Conservation (phyloP, 2,797 vertebrate genomes). For the Crossoptilon crossoptilon region DNA sequence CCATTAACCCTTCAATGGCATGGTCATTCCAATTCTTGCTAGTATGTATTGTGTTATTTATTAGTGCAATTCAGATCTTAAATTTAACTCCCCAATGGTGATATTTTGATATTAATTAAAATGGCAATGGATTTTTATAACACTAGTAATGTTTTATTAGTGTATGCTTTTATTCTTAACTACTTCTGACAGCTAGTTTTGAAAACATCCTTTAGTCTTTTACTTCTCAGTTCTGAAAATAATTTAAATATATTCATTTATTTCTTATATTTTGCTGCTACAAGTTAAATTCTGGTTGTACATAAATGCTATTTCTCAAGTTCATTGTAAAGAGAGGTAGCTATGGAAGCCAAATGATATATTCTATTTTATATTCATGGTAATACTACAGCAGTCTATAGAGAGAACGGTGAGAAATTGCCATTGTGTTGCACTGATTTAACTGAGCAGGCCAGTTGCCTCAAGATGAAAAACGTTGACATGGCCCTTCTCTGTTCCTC, state of each 20-base stretch:
- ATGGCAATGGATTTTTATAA: background rate
- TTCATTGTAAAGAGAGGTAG: background rate
- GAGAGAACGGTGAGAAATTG: background rate
- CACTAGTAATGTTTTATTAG: background rate
- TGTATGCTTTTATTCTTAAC: background rate
- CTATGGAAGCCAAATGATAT: background rate
- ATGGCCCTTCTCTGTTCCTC: background rate
- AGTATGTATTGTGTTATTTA: background rate
- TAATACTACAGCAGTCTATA: background rate
- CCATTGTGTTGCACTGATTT: background rate
- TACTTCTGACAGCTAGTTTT: background rate
- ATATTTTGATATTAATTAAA: background rate
- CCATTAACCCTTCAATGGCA: conserved; percentile 58
- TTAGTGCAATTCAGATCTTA: background rate
- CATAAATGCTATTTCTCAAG: background rate
- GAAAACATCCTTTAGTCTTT: background rate
- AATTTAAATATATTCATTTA: background rate
- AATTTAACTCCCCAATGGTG: background rate
- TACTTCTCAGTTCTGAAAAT: background rate
- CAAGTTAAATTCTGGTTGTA: background rate
- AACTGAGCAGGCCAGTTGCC: background rate
- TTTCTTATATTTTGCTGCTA: background rate
- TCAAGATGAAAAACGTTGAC: background rate
- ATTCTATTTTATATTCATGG: background rate
- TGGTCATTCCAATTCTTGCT: background rate